phyloP scores from a whole-genome alignment of 2,113 vertebrate genomes.

The Misgurnus anguillicaudatus region DNA sequence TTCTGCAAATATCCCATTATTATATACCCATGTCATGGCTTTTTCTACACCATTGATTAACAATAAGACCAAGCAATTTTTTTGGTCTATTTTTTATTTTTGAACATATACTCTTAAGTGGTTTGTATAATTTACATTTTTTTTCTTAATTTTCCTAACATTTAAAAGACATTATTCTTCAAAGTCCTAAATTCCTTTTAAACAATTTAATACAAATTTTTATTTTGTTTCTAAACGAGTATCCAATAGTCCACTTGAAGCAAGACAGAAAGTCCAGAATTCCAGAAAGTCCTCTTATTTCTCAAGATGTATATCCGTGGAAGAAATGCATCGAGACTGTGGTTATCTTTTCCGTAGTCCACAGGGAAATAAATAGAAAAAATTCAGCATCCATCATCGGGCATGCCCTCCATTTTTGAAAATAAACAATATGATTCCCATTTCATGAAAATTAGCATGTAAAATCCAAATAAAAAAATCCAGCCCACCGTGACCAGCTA shows the following conservation, averaged over 20 bases:
- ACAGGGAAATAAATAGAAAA: not conserved
- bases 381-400: constrained; percentile 8
- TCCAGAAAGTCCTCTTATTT: not conserved
- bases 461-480: constrained; percentile 24
- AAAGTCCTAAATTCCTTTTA: not conserved
- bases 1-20: not conserved
- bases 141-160: no score
- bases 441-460: constrained; percentile 18
- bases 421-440: constrained; percentile 21
- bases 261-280: constrained; percentile 6
- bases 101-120: no score
- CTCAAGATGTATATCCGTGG: not conserved
- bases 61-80: no score
- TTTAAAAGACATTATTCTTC: not conserved
- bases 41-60: not conserved
- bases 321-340: not conserved
- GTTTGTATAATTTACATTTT: not conserved
- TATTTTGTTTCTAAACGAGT: not conserved
- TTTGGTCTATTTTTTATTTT: no score
- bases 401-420: not conserved
- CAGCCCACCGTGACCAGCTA: not conserved
- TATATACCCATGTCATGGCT: not conserved
- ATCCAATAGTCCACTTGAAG: not conserved
- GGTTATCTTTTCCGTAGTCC: constrained; percentile 11
- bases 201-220: not conserved